A percentile compares a stretch with the other conserved stretches of the same genome.
Evolutionary conservation across 64 coral and sea anemone species (phyloP).

Genomic region (Montipora sp.): DNA sequence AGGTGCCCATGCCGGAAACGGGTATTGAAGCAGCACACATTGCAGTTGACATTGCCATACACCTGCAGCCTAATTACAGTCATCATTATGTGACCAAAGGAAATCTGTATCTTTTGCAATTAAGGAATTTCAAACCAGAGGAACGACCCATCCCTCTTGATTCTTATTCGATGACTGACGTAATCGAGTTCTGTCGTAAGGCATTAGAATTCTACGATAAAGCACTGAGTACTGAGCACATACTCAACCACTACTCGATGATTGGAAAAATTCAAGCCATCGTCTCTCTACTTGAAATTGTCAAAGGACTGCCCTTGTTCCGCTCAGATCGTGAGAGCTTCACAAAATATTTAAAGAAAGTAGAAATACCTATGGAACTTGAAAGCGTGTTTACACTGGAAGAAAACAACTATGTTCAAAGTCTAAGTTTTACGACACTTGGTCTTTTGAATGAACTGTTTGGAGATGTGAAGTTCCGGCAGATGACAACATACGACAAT

Average conservation of each 20-base stretch:
- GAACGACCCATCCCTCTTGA: not conserved
- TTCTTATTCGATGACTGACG: not conserved
- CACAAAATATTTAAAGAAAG: conserved; percentile 13
- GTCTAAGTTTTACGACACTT: not conserved
- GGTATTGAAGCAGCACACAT: conserved; percentile 52
- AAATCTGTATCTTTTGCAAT: conserved; percentile 34
- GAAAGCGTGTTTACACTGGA: not conserved
- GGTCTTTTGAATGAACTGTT: conserved; percentile 34
- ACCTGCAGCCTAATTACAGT: conserved; percentile 20
- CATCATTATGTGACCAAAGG: conserved; percentile 52
- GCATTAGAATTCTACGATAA: conserved; percentile 33
- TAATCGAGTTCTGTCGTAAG: conserved; percentile 29
- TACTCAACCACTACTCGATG: conserved; percentile 25
- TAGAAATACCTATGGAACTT: not conserved
- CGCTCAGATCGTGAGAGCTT: not conserved
- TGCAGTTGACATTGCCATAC: conserved; percentile 50
- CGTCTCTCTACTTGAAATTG: conserved; percentile 41
- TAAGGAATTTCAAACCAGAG: conserved; percentile 24
- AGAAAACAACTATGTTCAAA: conserved; percentile 21
- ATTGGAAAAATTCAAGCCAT: conserved; percentile 63
- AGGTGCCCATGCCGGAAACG: not conserved
- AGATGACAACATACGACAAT: conserved; percentile 43
- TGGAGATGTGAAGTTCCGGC: conserved; percentile 31
- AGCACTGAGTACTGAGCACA: not conserved
- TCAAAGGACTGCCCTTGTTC: conserved; percentile 36